Conservation (phyloP, 2,888 invertebrate species). For the Meteorus colon region DNA sequence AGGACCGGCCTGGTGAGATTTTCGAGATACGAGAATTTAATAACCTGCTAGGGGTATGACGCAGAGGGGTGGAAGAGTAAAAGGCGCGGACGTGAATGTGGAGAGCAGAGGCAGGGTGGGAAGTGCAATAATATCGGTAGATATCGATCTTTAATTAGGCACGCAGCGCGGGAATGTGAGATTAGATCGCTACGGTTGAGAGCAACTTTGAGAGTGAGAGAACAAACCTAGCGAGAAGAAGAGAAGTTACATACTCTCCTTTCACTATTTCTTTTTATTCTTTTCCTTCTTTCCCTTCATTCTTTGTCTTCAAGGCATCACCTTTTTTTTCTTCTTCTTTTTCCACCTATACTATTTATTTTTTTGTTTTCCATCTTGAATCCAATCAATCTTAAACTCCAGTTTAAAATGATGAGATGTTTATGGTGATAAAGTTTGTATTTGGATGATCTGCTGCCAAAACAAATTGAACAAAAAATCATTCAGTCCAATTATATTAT, state of each 20-base stretch:
- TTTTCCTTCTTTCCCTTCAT: constrained; percentile 35
- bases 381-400: constrained; percentile 35
- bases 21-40: constrained; percentile 72
- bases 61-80: constrained; percentile 44
- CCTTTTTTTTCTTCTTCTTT: constrained; percentile 41
- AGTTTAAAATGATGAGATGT: constrained; percentile 23
- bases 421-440: background rate
- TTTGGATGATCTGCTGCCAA: background rate
- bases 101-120: constrained; percentile 47
- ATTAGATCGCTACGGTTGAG: constrained; percentile 70
- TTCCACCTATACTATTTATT: constrained; percentile 34
- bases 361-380: constrained; percentile 26
- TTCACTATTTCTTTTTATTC: constrained; percentile 44
- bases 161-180: constrained; percentile 71
- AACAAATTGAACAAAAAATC: constrained; percentile 9
- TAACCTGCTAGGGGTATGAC: constrained; percentile 66
- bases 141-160: constrained; percentile 74
- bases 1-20: constrained; percentile 69
- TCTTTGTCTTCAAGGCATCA: constrained; percentile 33
- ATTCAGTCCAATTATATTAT: constrained; percentile 3
- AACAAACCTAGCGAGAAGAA: background rate
- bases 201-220: constrained; percentile 55
- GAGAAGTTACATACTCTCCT: constrained; percentile 48
- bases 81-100: constrained; percentile 45
- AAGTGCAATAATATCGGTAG: constrained; percentile 73